phyloP scores from a whole-genome alignment of 2,888 invertebrate species.

The Malachius bipustulatus region DNA sequence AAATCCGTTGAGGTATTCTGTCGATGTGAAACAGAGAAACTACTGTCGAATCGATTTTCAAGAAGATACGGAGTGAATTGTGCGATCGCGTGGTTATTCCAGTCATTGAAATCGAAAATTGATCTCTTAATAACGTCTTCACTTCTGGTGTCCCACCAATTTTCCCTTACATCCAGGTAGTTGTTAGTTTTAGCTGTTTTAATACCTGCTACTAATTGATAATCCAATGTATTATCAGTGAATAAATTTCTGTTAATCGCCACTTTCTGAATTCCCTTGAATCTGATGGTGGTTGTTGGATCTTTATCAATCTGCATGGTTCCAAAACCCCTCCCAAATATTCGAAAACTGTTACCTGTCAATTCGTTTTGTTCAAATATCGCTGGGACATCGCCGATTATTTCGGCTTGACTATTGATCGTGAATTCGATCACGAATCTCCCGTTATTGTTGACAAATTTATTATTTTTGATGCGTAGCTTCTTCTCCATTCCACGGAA shows the following conservation, averaged over 20 bases:
- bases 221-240: constrained; percentile 69
- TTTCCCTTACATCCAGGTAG: constrained; percentile 75
- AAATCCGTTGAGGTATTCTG: constrained; percentile 44
- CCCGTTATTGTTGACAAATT: constrained; percentile 68
- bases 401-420: constrained; percentile 87
- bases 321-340: constrained; percentile 23
- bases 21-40: constrained; percentile 57
- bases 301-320: constrained; percentile 33
- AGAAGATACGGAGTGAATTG: constrained; percentile 79
- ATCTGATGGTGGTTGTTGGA: constrained; percentile 77
- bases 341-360: constrained; percentile 49
- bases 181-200: constrained; percentile 80
- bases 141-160: constrained; percentile 90
- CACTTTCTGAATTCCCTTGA: constrained; percentile 91
- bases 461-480: constrained; percentile 69
- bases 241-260: constrained; percentile 82
- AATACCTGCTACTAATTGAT: constrained; percentile 86
- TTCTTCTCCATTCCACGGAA: constrained; percentile 95
- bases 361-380: constrained; percentile 67
- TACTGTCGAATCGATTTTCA: constrained; percentile 63
- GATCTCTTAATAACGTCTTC: constrained; percentile 61
- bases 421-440: constrained; percentile 76
- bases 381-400: constrained; percentile 73
- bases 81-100: constrained; percentile 96
- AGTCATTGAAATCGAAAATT: constrained; percentile 98